phyloP scores from a whole-genome alignment of 2,113 vertebrate genomes.

The Tachycineta bicolor region DNA sequence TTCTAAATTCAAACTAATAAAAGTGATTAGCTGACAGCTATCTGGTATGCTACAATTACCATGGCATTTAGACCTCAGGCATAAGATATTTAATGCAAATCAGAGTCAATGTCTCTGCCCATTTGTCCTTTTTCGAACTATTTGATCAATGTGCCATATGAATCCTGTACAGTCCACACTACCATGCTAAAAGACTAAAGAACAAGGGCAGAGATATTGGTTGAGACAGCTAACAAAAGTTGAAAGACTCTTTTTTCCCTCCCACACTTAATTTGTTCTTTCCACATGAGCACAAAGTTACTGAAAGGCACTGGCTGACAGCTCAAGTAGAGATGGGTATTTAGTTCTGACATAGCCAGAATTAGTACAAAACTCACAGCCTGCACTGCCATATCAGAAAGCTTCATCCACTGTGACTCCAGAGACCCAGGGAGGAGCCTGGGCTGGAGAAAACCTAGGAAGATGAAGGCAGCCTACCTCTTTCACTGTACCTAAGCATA shows the following conservation, averaged over 20 bases:
- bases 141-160: slow-evolving; percentile 42
- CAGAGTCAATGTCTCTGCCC: slow-evolving; percentile 51
- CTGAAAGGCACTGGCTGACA: slow-evolving; percentile 16
- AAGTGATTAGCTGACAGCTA: slow-evolving; percentile 72
- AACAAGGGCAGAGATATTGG: slow-evolving; percentile 29
- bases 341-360: slow-evolving; percentile 19
- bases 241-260: neutral
- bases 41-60: slow-evolving; percentile 55
- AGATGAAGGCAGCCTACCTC: neutral
- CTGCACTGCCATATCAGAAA: neutral
- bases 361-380: neutral
- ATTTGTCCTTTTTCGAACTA: slow-evolving; percentile 60
- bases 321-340: neutral
- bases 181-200: slow-evolving; percentile 41
- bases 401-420: neutral
- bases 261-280: slow-evolving; percentile 14
- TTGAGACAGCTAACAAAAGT: slow-evolving; percentile 7
- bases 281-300: slow-evolving; percentile 1
- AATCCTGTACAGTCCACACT: slow-evolving; percentile 29
- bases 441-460: neutral
- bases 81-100: slow-evolving; percentile 51
- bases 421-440: neutral
- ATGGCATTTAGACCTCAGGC: slow-evolving; percentile 57
- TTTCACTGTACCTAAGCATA: neutral
- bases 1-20: slow-evolving; percentile 75